Percentiles rank a stretch among this genome's conserved stretches.
Evolutionary conservation across 2,888 invertebrate genomes (phyloP).

Genomic region (Tachina fera): DNA sequence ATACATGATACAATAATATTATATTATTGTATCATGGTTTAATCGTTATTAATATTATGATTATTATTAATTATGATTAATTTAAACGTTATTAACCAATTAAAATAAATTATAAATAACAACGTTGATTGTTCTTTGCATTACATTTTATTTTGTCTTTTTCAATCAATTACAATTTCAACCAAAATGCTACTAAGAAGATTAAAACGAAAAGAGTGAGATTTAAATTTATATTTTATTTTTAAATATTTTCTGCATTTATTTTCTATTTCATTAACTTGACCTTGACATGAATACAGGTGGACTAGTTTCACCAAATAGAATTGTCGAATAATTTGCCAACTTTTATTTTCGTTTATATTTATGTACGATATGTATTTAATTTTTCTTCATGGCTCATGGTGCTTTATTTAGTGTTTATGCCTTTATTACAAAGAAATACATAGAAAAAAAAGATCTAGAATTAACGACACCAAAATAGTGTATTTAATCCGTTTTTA

Average conservation of each 20-base stretch:
- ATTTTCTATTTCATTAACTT: slow-evolving; percentile 65
- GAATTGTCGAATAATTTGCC: slow-evolving; percentile 41
- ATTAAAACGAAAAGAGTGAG: slow-evolving; percentile 11
- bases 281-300: slow-evolving; percentile 69
- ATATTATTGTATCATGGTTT: too few species aligned
- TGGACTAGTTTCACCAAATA: slow-evolving; percentile 45
- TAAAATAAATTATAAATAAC: neutral
- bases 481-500: slow-evolving; percentile 44
- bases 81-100: neutral
- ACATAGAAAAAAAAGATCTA: neutral
- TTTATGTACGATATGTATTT: too few species aligned
- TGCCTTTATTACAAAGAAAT: slow-evolving; percentile 7
- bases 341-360: slow-evolving; percentile 64
- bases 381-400: slow-evolving; percentile 32
- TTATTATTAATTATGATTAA: too few species aligned
- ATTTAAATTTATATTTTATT: slow-evolving; percentile 25
- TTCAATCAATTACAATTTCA: neutral
- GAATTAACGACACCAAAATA: slow-evolving; percentile 2
- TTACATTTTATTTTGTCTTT: neutral
- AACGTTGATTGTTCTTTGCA: too few species aligned
- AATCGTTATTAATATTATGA: too few species aligned
- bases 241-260: slow-evolving; percentile 11
- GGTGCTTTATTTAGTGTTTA: neutral
- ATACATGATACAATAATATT: too few species aligned
- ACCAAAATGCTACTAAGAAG: neutral